phyloP scores from a whole-genome alignment of 2,113 vertebrate genomes.

The Cebidichthys violaceus region DNA sequence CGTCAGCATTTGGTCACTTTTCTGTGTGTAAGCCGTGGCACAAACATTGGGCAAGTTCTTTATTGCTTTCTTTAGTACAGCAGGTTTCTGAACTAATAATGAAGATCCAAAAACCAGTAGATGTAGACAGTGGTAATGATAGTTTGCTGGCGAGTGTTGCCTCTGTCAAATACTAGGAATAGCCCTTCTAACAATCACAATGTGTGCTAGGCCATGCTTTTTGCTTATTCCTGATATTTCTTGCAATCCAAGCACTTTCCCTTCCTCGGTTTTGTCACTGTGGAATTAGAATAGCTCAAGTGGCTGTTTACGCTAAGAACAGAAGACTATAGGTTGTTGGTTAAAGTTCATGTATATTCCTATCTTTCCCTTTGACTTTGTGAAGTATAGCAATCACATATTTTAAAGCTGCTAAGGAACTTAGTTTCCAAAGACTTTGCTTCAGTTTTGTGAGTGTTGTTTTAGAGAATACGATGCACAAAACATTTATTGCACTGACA shows the following conservation, averaged over 20 bases:
- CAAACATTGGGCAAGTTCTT: conserved; percentile 33
- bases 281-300: conserved; percentile 54
- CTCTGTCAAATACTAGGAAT: conserved; percentile 56
- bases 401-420: conserved; percentile 71
- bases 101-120: conserved; percentile 37
- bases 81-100: conserved; percentile 34
- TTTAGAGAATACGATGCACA: conserved; percentile 56
- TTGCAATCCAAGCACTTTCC: conserved; percentile 62
- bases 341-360: conserved; percentile 26
- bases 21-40: conserved; percentile 49
- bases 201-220: conserved; percentile 53
- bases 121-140: conserved; percentile 44
- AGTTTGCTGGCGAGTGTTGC: conserved; percentile 45
- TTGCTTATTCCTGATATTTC: conserved; percentile 62
- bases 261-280: conserved; percentile 52
- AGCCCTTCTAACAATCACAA: conserved; percentile 47
- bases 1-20: conserved; percentile 52
- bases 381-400: conserved; percentile 53
- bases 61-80: conserved; percentile 29
- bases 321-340: conserved; percentile 19
- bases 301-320: conserved; percentile 34
- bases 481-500: conserved; percentile 55
- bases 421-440: conserved; percentile 69
- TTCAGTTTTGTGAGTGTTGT: conserved; percentile 48
- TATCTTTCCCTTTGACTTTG: conserved; percentile 38